Evolutionary conservation across 2,888 invertebrate species (phyloP).

Genomic region (Megastigmus dorsalis): DNA sequence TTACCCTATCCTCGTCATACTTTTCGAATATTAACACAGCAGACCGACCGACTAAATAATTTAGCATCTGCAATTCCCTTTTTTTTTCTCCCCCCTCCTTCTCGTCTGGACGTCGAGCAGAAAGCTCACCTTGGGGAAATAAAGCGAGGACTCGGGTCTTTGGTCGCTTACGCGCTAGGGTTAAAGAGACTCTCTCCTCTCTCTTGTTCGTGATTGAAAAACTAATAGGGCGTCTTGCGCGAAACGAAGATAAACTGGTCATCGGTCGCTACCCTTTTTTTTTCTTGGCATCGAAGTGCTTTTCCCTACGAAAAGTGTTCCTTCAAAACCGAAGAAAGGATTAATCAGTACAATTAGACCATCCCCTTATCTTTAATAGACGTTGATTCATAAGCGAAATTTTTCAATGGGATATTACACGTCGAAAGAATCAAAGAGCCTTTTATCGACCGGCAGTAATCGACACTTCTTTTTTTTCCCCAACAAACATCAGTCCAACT

Average conservation of each 20-base stretch:
- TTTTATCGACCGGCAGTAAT: too few species aligned
- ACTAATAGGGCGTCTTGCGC: slow-evolving; percentile 14
- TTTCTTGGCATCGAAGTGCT: too few species aligned
- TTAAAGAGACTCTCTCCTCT: slow-evolving; percentile 8
- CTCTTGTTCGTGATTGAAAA: slow-evolving; percentile 42
- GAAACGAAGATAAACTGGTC: slow-evolving; percentile 15
- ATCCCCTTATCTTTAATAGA: too few species aligned
- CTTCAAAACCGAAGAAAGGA: too few species aligned
- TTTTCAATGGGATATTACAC: neutral
- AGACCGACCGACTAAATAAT: too few species aligned
- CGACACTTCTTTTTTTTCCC: neutral
- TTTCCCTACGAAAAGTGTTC: too few species aligned
- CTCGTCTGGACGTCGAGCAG: neutral
- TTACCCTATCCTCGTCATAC: too few species aligned
- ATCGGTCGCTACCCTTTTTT: slow-evolving; percentile 2
- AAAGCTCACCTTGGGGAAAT: slow-evolving; percentile 40
- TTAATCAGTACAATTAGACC: too few species aligned
- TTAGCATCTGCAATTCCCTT: too few species aligned
- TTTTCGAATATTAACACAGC: too few species aligned
- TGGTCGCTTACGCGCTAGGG: neutral
- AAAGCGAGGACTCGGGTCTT: slow-evolving; percentile 4
- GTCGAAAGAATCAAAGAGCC: neutral
- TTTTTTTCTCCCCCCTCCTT: too few species aligned
- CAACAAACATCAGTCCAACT: neutral
- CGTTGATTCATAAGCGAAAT: slow-evolving; percentile 11